Evolutionary conservation across 2,888 invertebrate genomes (phyloP).

Genomic region (Neoaliturus tenellus): DNA sequence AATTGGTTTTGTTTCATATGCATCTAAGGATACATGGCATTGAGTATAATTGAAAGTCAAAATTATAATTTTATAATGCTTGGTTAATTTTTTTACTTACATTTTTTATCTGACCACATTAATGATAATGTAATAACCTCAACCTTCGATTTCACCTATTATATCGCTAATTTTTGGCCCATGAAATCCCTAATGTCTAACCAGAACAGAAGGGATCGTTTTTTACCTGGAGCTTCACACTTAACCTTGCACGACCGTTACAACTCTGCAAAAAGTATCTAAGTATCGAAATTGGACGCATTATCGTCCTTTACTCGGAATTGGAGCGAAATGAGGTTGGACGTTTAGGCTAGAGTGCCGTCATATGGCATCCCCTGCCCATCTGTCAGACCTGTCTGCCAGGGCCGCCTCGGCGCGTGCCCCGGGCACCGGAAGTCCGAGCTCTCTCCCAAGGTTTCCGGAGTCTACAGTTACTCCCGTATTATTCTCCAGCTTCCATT

Average conservation of each 20-base stretch:
- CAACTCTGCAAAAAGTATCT: neutral
- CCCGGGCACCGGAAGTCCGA: slow-evolving; percentile 44
- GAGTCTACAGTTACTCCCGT: slow-evolving; percentile 47
- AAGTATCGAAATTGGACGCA: neutral
- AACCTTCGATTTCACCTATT: no score
- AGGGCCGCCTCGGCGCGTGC: neutral
- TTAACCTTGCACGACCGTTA: neutral
- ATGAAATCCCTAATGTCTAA: no score
- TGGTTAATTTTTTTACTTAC: no score
- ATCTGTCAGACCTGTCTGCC: slow-evolving; percentile 40
- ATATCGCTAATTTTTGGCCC: no score
- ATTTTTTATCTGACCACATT: no score
- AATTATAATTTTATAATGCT: no score
- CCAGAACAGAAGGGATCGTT: no score
- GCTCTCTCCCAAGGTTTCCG: slow-evolving; percentile 16
- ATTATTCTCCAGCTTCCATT: slow-evolving; percentile 15
- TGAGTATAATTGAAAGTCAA: no score
- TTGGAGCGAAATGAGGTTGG: slow-evolving; percentile 20
- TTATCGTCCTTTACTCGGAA: slow-evolving; percentile 15
- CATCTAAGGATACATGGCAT: no score
- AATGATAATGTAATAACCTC: no score
- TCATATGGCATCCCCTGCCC: slow-evolving; percentile 12
- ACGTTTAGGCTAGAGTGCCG: neutral
- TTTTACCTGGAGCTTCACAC: neutral
- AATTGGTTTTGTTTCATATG: no score